A percentile compares a stretch with the other conserved stretches of the same genome.
phyloP scores from a whole-genome alignment of 1,140 invertebrate species.

The Argopecten irradians region DNA sequence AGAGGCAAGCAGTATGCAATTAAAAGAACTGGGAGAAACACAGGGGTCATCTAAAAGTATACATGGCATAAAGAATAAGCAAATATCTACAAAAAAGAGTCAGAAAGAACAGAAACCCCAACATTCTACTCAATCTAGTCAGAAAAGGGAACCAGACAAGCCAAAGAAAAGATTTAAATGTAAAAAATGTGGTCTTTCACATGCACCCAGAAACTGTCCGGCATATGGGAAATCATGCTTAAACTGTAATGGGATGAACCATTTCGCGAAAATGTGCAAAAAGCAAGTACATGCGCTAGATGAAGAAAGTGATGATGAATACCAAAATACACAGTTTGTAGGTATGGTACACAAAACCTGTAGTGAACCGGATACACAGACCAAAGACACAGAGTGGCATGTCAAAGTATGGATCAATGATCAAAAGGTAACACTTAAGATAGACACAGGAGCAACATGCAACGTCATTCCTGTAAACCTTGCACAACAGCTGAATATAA shows the following conservation, averaged over 20 bases:
- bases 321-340: not conserved
- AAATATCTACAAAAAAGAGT: not conserved
- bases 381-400: not conserved
- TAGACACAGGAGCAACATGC: slow-evolving; percentile 32
- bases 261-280: not conserved
- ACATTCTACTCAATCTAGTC: not conserved
- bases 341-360: not conserved
- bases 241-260: not conserved
- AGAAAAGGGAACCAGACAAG: not conserved
- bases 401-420: not conserved
- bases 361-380: not conserved
- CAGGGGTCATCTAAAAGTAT: not conserved
- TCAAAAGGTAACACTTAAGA: not conserved
- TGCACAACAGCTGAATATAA: not conserved
- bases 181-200: slow-evolving; percentile 2
- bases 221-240: not conserved
- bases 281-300: not conserved
- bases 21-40: not conserved
- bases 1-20: not conserved
- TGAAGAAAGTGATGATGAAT: not conserved
- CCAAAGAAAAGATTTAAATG: not conserved
- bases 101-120: not conserved
- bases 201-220: slow-evolving; percentile 25
- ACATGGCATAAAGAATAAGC: not conserved
- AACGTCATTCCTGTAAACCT: slow-evolving; percentile 4